A percentile compares a stretch with the other conserved stretches of the same genome.
phyloP scores from a whole-genome alignment of 2,888 invertebrate genomes.

The Xylocampa areola region DNA sequence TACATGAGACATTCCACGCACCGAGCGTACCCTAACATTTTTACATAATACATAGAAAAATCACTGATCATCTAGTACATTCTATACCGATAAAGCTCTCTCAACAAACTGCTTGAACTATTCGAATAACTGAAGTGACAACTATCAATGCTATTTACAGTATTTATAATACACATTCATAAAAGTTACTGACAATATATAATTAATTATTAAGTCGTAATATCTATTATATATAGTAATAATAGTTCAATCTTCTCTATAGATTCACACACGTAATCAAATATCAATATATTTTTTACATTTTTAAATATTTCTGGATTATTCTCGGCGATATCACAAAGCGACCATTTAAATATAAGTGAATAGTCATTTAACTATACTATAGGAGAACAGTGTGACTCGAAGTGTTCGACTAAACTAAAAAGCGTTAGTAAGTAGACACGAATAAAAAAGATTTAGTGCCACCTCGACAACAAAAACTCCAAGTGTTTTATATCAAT shows the following conservation, averaged over 20 bases:
- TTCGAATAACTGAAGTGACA: constrained; percentile 63
- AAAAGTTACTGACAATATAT: constrained; percentile 54
- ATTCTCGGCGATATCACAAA: constrained; percentile 82
- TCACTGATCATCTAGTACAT: constrained; percentile 57
- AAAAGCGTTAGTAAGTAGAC: constrained; percentile 52
- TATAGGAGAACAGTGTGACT: constrained; percentile 60
- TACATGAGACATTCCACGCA: constrained; percentile 74
- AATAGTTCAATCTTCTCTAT: constrained; percentile 57
- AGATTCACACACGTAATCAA: constrained; percentile 60
- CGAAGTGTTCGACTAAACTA: constrained; percentile 35
- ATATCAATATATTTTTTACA: constrained; percentile 63
- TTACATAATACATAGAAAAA: constrained; percentile 58
- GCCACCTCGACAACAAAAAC: constrained; percentile 45
- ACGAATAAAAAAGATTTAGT: constrained; percentile 45
- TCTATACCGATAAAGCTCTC: constrained; percentile 75
- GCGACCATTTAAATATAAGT: constrained; percentile 77
- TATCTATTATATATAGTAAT: constrained; percentile 45
- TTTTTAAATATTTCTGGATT: constrained; percentile 54
- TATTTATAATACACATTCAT: constrained; percentile 73
- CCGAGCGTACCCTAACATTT: constrained; percentile 68
- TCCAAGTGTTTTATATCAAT: constrained; percentile 42
- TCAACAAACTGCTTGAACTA: constrained; percentile 70
- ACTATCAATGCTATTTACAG: constrained; percentile 68
- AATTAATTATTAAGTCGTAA: constrained; percentile 55
- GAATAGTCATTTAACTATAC: constrained; percentile 74